Evolutionary conservation across 2,113 vertebrate genomes (phyloP).

Genomic region (Diphyllodes magnificus): DNA sequence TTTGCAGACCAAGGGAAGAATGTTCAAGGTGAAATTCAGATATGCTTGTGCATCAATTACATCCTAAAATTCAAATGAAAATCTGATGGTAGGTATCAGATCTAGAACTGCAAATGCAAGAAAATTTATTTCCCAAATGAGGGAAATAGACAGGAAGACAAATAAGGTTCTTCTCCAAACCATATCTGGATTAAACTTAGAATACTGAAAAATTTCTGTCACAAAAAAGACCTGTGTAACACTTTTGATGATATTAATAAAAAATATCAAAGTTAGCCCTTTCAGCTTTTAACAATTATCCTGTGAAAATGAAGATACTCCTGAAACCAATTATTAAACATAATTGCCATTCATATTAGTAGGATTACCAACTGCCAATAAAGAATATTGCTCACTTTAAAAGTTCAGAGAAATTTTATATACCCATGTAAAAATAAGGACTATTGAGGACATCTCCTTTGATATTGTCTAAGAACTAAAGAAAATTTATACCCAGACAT

Average conservation of each 20-base stretch:
- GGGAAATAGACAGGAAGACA: neutral
- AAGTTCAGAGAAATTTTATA: neutral
- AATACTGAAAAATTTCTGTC: neutral
- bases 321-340: neutral
- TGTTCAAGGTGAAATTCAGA: neutral
- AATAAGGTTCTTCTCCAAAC: neutral
- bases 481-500: neutral
- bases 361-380: neutral
- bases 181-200: neutral
- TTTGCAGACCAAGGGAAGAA: neutral
- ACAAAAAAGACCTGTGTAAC: neutral
- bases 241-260: neutral
- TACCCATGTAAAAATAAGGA: neutral
- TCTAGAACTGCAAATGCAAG: neutral
- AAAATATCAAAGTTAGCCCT: neutral
- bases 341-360: neutral
- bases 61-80: neutral
- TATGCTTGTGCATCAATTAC: neutral
- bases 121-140: neutral
- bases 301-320: neutral
- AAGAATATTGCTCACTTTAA: neutral
- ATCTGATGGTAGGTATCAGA: neutral
- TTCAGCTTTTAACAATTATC: neutral
- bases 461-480: neutral
- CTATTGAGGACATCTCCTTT: neutral